These are phyloP conservation scores for Drosophila stalkeri DNA, from an alignment of 2,888 invertebrate species.

Conservation along the genomic window DNA sequence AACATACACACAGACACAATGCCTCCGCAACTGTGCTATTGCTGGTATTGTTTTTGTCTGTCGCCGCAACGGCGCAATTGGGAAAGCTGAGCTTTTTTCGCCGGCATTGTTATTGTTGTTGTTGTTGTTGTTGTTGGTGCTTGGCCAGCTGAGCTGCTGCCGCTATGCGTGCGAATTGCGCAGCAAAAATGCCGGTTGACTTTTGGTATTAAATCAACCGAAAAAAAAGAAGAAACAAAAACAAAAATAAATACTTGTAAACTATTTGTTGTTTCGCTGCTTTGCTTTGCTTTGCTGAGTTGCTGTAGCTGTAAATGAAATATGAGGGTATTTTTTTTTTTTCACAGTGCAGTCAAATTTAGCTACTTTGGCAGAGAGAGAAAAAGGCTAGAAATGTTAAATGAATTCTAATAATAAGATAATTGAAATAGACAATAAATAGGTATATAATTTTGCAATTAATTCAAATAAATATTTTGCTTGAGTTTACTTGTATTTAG, in stretches of 20 bases:
- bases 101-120: slow-evolving; percentile 38
- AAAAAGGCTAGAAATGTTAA: neutral
- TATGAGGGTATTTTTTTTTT: neutral
- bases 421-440: neutral
- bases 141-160: slow-evolving; percentile 71
- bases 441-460: neutral
- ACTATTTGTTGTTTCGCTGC: slow-evolving; percentile 22
- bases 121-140: slow-evolving; percentile 61
- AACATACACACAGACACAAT: slow-evolving; percentile 8
- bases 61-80: slow-evolving; percentile 67
- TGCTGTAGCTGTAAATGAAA: slow-evolving; percentile 12
- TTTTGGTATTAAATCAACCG: slow-evolving; percentile 42
- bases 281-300: slow-evolving; percentile 3
- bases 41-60: slow-evolving; percentile 27
- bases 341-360: neutral
- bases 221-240: neutral
- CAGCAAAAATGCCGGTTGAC: slow-evolving; percentile 73
- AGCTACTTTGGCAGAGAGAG: neutral
- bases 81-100: slow-evolving; percentile 74
- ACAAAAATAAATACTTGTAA: slow-evolving; percentile 8
- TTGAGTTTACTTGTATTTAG: neutral
- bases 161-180: slow-evolving; percentile 58
- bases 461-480: neutral
- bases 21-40: slow-evolving; percentile 20
- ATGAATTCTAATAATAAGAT: neutral